Percentiles rank a stretch among this genome's conserved stretches.
phyloP scores from a whole-genome alignment of 2,888 invertebrate species.

The Laspeyria flexula region DNA sequence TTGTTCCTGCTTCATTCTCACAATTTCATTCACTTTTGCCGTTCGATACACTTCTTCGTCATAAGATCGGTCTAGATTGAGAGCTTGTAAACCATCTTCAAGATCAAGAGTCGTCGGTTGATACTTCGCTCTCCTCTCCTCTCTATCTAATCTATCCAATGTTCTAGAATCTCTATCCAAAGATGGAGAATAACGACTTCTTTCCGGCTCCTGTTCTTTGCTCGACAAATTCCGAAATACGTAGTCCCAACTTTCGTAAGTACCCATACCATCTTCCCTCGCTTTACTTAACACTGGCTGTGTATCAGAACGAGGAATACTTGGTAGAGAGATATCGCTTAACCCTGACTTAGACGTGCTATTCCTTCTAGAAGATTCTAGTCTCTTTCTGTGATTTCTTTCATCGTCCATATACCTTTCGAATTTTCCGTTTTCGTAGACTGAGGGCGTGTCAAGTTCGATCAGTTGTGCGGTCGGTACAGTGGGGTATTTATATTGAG shows the following conservation, averaged over 20 bases:
- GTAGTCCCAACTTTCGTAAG: constrained; percentile 92
- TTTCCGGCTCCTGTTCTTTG: constrained; percentile 89
- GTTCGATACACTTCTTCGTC: constrained; percentile 77
- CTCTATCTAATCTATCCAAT: constrained; percentile 74
- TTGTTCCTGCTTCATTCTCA: constrained; percentile 75
- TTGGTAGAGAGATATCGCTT: constrained; percentile 75
- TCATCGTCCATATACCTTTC: constrained; percentile 65
- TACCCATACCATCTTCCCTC: constrained; percentile 88
- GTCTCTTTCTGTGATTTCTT: constrained; percentile 58
- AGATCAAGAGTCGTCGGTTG: constrained; percentile 83
- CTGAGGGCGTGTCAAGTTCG: constrained; percentile 85
- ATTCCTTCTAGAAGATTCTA: constrained; percentile 66
- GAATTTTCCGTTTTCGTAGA: constrained; percentile 74
- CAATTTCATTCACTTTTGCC: constrained; percentile 83
- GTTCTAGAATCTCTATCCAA: constrained; percentile 78
- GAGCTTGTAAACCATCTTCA: constrained; percentile 84
- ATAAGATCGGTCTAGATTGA: constrained; percentile 78
- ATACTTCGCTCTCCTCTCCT: constrained; percentile 75
- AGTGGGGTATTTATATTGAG: constrained; percentile 74
- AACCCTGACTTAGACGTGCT: constrained; percentile 75
- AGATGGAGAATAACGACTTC: constrained; percentile 87
- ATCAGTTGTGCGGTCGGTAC: constrained; percentile 90
- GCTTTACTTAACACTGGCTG: constrained; percentile 83
- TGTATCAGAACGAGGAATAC: constrained; percentile 79
- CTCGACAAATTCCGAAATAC: constrained; percentile 92